Evolutionary conservation across 2,888 invertebrate genomes (phyloP), one percentile per base, ranked within the genome.

Genomic region (Caenorhabditis wallacei): DNA sequence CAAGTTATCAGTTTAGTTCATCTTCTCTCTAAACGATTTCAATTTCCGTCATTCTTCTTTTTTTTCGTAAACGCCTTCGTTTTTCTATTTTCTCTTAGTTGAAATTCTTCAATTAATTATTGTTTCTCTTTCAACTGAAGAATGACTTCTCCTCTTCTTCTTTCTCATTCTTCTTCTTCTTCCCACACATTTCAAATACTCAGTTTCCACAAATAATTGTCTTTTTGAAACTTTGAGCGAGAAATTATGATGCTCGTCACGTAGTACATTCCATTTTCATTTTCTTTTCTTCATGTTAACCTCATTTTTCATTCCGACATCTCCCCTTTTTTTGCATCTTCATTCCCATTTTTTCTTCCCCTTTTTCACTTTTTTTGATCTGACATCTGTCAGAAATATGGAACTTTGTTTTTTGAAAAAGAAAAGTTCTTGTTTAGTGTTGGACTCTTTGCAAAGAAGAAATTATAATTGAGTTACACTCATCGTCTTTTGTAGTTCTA

Each of bases 231-330:
- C 59, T 59, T 57, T 70, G 16, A 61, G 2, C 13, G 35, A 51
- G 24, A 68, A 56, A 75, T 75, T 75, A 68, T 68, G 57, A 75
- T 75, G 75, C 75, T 7, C 20, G 75, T 66, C 75, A 75, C 75
- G 66, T 66, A 75, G 43, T 46, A 40, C 56, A 46, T 64, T 54
- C 54, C 63, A 72, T 63, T 54, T 40, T 26, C 40, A 37, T 54
- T 70, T 70, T 18, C 20, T 56, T 68, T 66, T 37, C 43, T 54
- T 69, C 26, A 3, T n/a, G 22, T 46, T 46, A 57, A 57, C 75
- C 68, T 68, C 68, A 64, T 74, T 74, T 26, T 46, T 54, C 74
- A 75, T 75, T 63, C 63, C 63, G 61, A 63, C 63, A 40, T 63
- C 24, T 51, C 30, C 59, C 7, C 54, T 24, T 70, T 24, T 48